Evolutionary conservation across 1,140 invertebrate species (phyloP).

Genomic region (Drosophila pandora): DNA sequence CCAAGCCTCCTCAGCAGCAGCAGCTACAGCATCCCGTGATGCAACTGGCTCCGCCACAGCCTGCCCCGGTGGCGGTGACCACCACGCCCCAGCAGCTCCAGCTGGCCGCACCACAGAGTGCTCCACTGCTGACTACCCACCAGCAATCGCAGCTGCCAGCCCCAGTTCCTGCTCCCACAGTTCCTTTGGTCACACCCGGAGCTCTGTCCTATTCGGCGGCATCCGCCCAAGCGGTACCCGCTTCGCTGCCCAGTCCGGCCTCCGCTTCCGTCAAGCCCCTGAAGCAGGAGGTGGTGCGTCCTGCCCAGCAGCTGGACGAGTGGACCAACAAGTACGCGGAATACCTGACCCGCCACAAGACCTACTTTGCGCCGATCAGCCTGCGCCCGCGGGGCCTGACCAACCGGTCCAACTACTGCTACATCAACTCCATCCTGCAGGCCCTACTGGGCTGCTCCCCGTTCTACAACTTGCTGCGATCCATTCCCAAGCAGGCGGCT

Average conservation of each 20-base stretch:
- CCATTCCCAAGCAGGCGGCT: conserved; percentile 86
- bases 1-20: conserved; percentile 57
- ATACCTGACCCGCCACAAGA: conserved; percentile 88
- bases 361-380: conserved; percentile 89
- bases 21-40: conserved; percentile 19
- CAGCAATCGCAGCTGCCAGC: conserved; percentile 63
- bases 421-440: conserved; percentile 96
- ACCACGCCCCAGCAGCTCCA: conserved; percentile 17
- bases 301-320: conserved; percentile 67
- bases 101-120: conserved; percentile 4
- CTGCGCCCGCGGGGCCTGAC: conserved; percentile 93
- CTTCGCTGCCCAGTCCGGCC: conserved; percentile 26
- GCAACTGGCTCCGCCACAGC: conserved; percentile 38
- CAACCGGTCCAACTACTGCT: conserved; percentile 97
- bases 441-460: conserved; percentile 96
- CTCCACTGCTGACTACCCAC: conserved; percentile 47
- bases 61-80: conserved; percentile 12
- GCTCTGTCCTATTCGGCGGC: conserved; percentile 80
- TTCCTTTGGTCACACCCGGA: conserved; percentile 76
- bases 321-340: conserved; percentile 86
- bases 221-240: conserved; percentile 73
- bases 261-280: conserved; percentile 50
- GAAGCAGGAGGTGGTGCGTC: conserved; percentile 44
- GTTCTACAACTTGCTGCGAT: conserved; percentile 95
- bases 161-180: conserved; percentile 62